phyloP scores from a whole-genome alignment of 2,888 invertebrate species.

The Drosophila paracracens region DNA sequence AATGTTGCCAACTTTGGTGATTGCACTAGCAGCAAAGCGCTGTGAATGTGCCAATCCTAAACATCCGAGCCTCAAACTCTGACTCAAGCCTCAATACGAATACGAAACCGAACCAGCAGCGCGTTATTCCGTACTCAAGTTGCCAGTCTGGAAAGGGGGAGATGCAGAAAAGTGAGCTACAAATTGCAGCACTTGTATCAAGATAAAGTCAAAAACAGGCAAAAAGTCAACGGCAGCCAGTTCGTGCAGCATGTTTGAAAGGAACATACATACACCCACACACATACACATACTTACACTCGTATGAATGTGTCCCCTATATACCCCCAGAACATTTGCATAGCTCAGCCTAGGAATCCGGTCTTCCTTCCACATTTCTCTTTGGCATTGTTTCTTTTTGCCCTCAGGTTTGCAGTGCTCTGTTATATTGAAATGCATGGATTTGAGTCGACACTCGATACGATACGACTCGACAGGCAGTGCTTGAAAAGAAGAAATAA shows the following conservation, averaged over 20 bases:
- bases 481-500: constrained; percentile 25
- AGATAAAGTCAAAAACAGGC: constrained; percentile 71
- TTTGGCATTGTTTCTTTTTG: constrained; percentile 50
- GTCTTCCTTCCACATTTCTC: not conserved
- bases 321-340: constrained; percentile 40
- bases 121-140: constrained; percentile 29
- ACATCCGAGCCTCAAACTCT: constrained; percentile 20
- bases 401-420: constrained; percentile 33
- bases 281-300: not conserved
- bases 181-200: constrained; percentile 77
- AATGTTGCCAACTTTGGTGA: constrained; percentile 51
- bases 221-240: constrained; percentile 64
- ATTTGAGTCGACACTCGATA: constrained; percentile 22
- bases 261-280: constrained; percentile 18
- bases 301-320: constrained; percentile 6
- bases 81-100: constrained; percentile 8
- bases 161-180: constrained; percentile 60
- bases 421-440: constrained; percentile 46
- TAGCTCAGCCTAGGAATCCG: constrained; percentile 28
- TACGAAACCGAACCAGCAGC: constrained; percentile 9
- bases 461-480: constrained; percentile 7
- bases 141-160: constrained; percentile 14
- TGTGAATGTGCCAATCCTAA: constrained; percentile 55
- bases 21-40: constrained; percentile 37
- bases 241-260: constrained; percentile 54